These are phyloP conservation scores for Meloidogyne hapla DNA, from an alignment of 1,140 invertebrate species.

Conservation along the genomic window DNA sequence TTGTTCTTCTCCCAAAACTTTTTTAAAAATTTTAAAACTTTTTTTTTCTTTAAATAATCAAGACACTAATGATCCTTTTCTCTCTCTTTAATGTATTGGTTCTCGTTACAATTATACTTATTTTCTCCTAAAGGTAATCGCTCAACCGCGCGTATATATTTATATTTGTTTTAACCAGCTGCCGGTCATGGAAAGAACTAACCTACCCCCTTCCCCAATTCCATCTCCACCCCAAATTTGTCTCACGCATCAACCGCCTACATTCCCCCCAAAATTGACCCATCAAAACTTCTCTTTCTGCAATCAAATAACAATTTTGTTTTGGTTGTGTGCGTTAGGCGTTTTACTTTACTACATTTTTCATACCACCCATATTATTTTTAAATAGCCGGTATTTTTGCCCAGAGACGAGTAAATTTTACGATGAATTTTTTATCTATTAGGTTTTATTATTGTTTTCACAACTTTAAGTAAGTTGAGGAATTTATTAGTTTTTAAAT, in stretches of 20 bases:
- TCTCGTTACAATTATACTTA: neutral
- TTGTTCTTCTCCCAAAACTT: too few relatives aligned
- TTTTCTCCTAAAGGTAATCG: neutral
- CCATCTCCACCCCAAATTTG: neutral
- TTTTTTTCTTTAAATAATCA: neutral
- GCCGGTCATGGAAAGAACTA: neutral
- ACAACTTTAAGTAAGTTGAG: neutral
- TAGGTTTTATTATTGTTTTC: neutral
- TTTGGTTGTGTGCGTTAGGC: neutral
- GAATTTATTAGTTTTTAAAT: neutral
- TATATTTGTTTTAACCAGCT: neutral
- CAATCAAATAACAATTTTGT: constrained; percentile 3
- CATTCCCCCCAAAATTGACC: neutral
- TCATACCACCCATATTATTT: constrained; percentile 2
- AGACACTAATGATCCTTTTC: neutral
- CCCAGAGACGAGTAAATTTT: neutral
- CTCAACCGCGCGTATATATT: constrained; percentile 1
- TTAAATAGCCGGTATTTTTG: neutral
- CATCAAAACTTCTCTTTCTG: neutral
- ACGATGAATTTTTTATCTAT: neutral
- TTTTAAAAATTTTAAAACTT: too few relatives aligned
- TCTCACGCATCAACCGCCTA: neutral
- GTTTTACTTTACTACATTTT: constrained; percentile 2
- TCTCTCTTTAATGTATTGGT: neutral
- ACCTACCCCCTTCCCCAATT: neutral